These are phyloP conservation scores for Catostomus latipinnis DNA, from an alignment of 2,797 vertebrate genomes.

Conservation along the genomic window DNA sequence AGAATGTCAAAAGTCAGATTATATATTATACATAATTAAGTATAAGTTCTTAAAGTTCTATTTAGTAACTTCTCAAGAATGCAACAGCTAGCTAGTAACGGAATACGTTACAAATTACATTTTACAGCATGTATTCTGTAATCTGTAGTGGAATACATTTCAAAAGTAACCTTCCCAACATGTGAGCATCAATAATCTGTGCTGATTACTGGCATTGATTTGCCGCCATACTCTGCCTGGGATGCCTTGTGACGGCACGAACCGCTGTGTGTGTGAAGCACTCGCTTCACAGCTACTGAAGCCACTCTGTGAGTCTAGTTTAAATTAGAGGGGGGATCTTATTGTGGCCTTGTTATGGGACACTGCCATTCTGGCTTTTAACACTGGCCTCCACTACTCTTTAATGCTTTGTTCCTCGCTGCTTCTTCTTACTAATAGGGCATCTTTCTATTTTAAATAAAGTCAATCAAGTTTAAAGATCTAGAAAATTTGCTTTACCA, in stretches of 20 bases:
- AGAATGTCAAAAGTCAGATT: too few species aligned
- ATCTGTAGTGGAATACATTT: too few species aligned
- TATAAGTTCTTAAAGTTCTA: too few species aligned
- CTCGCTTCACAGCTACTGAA: slow-evolving; percentile 57
- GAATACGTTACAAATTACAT: too few species aligned
- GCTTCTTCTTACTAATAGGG: neutral
- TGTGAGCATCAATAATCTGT: too few species aligned
- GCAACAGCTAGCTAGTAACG: too few species aligned
- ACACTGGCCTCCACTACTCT: slow-evolving; percentile 66
- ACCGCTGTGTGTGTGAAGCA: slow-evolving; percentile 36
- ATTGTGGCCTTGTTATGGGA: slow-evolving; percentile 69
- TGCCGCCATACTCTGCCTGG: neutral
- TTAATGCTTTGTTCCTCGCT: slow-evolving; percentile 56
- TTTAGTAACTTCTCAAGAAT: too few species aligned
- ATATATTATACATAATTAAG: too few species aligned
- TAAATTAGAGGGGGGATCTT: slow-evolving; percentile 71
- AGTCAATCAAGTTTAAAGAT: slow-evolving; percentile 22
- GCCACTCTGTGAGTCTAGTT: slow-evolving; percentile 65
- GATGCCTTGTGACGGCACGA: slow-evolving; percentile 47
- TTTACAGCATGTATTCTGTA: too few species aligned
- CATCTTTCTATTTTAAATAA: slow-evolving; percentile 4
- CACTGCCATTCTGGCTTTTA: slow-evolving; percentile 75
- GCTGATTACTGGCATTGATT: too few species aligned
- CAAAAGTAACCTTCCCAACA: too few species aligned
- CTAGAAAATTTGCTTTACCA: slow-evolving; percentile 25